phyloP scores from a whole-genome alignment of 2,113 vertebrate species.

The Paedocypris sp. region DNA sequence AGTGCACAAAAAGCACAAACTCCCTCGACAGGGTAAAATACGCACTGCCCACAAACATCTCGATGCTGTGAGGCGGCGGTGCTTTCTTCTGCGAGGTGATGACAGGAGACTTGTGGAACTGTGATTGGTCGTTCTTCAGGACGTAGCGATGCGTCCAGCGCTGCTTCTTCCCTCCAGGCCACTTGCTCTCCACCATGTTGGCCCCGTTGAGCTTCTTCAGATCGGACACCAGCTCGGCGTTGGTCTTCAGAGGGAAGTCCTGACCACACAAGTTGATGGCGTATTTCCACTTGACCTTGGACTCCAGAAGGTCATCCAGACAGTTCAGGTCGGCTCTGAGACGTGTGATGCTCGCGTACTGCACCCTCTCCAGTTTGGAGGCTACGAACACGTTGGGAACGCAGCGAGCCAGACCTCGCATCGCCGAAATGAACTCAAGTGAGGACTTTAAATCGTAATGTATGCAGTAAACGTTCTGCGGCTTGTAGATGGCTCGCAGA shows the following conservation, averaged over 20 bases:
- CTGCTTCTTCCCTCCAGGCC: constrained; percentile 68
- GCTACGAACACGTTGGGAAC: constrained; percentile 77
- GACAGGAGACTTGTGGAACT: constrained; percentile 63
- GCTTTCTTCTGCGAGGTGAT: constrained; percentile 63
- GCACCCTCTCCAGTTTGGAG: constrained; percentile 73
- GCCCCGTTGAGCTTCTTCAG: constrained; percentile 66
- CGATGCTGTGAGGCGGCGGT: constrained; percentile 67
- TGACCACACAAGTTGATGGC: constrained; percentile 87
- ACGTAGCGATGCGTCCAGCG: constrained; percentile 72
- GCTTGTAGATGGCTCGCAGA: constrained; percentile 68
- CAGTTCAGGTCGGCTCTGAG: constrained; percentile 85
- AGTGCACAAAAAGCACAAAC: constrained; percentile 59
- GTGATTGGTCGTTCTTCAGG: constrained; percentile 60
- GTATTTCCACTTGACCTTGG: constrained; percentile 73
- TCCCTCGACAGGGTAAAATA: constrained; percentile 78
- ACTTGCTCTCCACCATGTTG: constrained; percentile 79
- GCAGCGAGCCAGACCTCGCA: constrained; percentile 71
- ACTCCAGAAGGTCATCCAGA: constrained; percentile 72
- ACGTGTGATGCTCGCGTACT: constrained; percentile 78
- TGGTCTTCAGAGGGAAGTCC: constrained; percentile 82
- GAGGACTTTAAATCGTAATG: constrained; percentile 80
- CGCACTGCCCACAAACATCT: constrained; percentile 85
- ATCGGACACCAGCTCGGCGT: constrained; percentile 70
- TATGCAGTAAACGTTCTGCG: constrained; percentile 80
- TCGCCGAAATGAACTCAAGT: constrained; percentile 65